A percentile compares a stretch with the other conserved stretches of the same genome.
These are phyloP conservation scores for Ptychobarbus kaznakovi DNA, from an alignment of 2,797 vertebrate species.

Conservation along the genomic window DNA sequence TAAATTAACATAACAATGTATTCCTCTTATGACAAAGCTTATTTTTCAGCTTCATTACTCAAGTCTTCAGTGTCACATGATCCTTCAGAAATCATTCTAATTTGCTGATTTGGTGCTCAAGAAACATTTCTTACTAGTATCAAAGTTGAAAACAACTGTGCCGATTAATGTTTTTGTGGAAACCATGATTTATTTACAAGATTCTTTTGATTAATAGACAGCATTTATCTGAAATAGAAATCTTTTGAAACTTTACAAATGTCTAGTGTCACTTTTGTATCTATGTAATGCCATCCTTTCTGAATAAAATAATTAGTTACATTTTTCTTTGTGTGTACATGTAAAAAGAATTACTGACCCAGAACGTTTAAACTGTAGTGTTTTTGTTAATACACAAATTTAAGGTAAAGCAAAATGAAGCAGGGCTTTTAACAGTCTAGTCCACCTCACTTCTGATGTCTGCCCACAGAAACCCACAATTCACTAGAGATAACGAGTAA, in stretches of 20 bases:
- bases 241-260: background rate
- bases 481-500: slow-evolving; percentile 18
- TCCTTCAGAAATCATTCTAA: background rate
- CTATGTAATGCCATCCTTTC: background rate
- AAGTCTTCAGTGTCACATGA: background rate
- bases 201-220: no score
- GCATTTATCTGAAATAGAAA: background rate
- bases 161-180: background rate
- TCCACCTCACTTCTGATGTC: background rate
- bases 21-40: background rate
- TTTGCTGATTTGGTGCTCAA: background rate
- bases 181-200: no score
- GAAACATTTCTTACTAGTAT: background rate
- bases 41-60: background rate
- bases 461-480: background rate
- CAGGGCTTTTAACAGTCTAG: background rate
- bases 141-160: background rate
- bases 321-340: no score
- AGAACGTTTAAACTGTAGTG: slow-evolving; percentile 28
- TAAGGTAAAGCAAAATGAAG: background rate
- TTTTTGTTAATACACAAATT: slow-evolving; percentile 4
- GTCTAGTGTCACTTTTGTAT: background rate
- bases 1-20: no score
- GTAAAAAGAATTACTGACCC: slow-evolving; percentile 65
- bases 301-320: background rate